Conservation (phyloP, 2,113 vertebrate species). For the Ovis aries region ARS-UI_Ramb_v3.0 NC_056080.1:15543501-15544000, state of each 20-base stretch:
- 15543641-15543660: neutral
- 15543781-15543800: neutral
- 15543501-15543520: neutral
- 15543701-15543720: neutral
- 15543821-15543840: neutral
- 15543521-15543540: neutral
- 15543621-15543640: neutral
- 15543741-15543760: neutral
- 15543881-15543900: neutral
- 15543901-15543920: neutral
- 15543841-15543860: neutral
- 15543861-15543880: slow-evolving; percentile 5
- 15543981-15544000: neutral
- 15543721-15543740: neutral
- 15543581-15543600: neutral
- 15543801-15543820: neutral
- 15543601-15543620: neutral
- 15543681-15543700: neutral
- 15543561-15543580: neutral
- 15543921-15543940: neutral
- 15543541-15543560: neutral
- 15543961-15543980: neutral
- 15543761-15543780: neutral
- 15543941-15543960: neutral
- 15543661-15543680: neutral